Evolutionary conservation across 37 sponge, comb jelly and placozoan genomes (phyloP).

Genomic region (Spongilla lacustris): DNA sequence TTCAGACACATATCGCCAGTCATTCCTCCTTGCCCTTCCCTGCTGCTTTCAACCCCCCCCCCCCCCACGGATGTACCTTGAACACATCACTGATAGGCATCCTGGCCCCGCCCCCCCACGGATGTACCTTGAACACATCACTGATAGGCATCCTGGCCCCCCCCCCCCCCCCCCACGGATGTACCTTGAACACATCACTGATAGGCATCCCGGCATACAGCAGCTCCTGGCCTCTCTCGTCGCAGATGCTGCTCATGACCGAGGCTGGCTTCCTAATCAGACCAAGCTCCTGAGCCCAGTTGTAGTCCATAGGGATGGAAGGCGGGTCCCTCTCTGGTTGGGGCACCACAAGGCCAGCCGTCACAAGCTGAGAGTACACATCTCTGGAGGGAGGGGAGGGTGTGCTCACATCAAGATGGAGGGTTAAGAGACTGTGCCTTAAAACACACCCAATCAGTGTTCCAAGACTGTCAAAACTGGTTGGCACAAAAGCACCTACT

Average conservation of each 20-base stretch:
- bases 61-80: slow-evolving; percentile 47
- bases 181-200: slow-evolving; percentile 91
- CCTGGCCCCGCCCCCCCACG: slow-evolving; percentile 49
- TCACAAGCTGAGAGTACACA: slow-evolving; percentile 89
- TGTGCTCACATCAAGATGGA: neutral
- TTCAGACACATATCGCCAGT: too few species aligned
- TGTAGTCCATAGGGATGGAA: slow-evolving; percentile 96
- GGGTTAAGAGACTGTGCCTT: neutral
- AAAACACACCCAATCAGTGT: slow-evolving; percentile 72
- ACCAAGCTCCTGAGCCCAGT: slow-evolving; percentile 96
- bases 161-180: neutral
- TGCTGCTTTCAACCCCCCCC: too few species aligned
- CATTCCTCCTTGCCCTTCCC: too few species aligned
- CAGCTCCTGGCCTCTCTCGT: slow-evolving; percentile 97
- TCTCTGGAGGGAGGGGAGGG: slow-evolving; percentile 44
- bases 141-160: slow-evolving; percentile 67
- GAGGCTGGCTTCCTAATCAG: slow-evolving; percentile 92
- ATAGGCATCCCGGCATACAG: slow-evolving; percentile 98
- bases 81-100: slow-evolving; percentile 96
- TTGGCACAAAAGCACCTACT: slow-evolving; percentile 93
- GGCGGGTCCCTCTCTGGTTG: slow-evolving; percentile 90
- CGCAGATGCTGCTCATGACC: slow-evolving; percentile 94
- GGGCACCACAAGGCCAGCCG: slow-evolving; percentile 71
- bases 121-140: slow-evolving; percentile 86
- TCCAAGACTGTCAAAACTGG: slow-evolving; percentile 92